Base-by-base conservation (phyloP, 2,797 vertebrate species). In the Mallotus villosus region DNA sequence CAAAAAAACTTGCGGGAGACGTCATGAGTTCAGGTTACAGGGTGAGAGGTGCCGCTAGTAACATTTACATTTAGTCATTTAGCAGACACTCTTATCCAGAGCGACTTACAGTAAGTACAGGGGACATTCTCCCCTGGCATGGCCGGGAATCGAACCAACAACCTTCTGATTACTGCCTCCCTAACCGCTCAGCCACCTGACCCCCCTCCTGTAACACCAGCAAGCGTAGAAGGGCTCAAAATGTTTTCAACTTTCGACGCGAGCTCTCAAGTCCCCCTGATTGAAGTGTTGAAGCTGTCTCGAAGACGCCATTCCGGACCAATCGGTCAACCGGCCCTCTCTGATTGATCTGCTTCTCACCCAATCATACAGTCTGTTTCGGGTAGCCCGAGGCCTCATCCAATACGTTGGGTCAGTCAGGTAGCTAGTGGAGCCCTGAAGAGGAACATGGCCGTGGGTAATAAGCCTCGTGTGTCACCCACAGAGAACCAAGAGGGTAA, bases 401-500 rank as follows among this genome's bases (percentile, higher is more conserved):
- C 27, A 29, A 25, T 29, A 29, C 27, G 27, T 29, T 29, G 27
- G 27, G 27, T 29, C 27, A 29, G 27, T 29, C 27, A 29, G 27
- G 27, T 4, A 29, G 27, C 27, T 29, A 29, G 27, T 29, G 27
- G 27, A 46, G 11, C 25, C n/a, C 41, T 58, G 25, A 66, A 25
- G 37, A 49, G 14, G 32, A 29, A 59, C 11, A 4, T 6, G 49
- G 22, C 11, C 1, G 49, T 61, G 49, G 32, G 7, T 57, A 29
- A 57, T 21, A 62, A 53, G 17, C 24, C 19, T 16, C 41, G 0
- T 71, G 2, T 1, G 69, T 76, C 34, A 7, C 77, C 51, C 2
- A 1, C 79, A 98, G 97, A 98, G 73, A 90, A 92, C 76, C 96
- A 95, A 32, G 97, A 99, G 75, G 85, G 91, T 22, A 97, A 95